These are phyloP conservation scores for Poecilobothrus nobilitatus DNA, from an alignment of 2,888 invertebrate species.

Conservation along the genomic window DNA sequence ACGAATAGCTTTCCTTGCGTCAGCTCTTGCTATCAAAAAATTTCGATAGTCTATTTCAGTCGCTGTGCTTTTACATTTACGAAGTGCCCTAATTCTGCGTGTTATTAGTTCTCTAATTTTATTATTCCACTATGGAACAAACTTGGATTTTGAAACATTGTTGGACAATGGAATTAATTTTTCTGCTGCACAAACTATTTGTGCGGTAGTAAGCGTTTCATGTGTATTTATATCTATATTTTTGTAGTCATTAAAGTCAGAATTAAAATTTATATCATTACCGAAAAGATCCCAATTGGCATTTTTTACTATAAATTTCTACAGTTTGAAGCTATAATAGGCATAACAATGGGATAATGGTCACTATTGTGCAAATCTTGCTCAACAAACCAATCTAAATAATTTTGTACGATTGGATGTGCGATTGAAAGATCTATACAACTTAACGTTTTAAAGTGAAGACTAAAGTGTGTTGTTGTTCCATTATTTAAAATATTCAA, in stretches of 20 bases:
- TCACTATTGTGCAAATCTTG: conserved; percentile 15
- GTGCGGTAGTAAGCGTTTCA: not conserved
- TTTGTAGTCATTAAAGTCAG: not conserved
- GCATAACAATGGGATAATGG: conserved; percentile 13
- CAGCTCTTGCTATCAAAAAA: conserved; percentile 9
- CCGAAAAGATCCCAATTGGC: not conserved
- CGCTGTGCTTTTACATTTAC: conserved; percentile 9
- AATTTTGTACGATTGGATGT: conserved; percentile 1
- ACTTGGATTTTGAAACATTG: not conserved
- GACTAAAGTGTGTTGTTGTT: conserved; percentile 10
- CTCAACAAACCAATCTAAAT: conserved; percentile 13
- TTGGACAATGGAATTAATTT: too few relatives aligned
- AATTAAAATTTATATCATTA: not conserved
- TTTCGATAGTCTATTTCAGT: not conserved
- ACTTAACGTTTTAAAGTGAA: conserved; percentile 5
- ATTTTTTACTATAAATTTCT: not conserved
- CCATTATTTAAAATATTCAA: conserved; percentile 14
- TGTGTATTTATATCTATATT: not conserved
- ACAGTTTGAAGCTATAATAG: not conserved
- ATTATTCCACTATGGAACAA: conserved; percentile 3
- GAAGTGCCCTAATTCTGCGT: not conserved
- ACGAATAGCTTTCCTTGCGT: conserved; percentile 12
- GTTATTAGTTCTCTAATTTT: not conserved
- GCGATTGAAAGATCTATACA: conserved; percentile 10
- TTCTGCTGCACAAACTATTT: conserved; percentile 5